phyloP scores from a whole-genome alignment of 2,888 invertebrate species.

The Drosophila colorata region DNA sequence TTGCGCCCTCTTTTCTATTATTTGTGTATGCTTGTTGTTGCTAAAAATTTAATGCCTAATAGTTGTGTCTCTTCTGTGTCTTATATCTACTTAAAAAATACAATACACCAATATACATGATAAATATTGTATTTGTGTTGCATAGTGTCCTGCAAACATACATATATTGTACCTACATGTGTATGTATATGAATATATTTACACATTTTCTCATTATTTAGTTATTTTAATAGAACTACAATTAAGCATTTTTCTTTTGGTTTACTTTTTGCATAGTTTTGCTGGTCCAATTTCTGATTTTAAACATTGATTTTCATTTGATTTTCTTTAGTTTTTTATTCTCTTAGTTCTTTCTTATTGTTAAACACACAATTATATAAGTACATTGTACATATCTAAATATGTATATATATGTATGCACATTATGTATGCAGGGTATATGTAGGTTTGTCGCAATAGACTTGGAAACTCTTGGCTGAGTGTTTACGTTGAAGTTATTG shows the following conservation, averaged over 20 bases:
- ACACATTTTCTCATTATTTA: conserved; percentile 20
- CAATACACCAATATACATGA: conserved; percentile 57
- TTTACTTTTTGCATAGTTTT: conserved; percentile 28
- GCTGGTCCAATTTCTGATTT: conserved; percentile 73
- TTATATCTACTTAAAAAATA: conserved; percentile 54
- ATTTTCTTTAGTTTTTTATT: conserved; percentile 43
- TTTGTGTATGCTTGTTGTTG: conserved; percentile 17
- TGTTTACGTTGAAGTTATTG: conserved; percentile 16
- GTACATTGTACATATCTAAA: conserved; percentile 25
- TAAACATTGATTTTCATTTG: conserved; percentile 58
- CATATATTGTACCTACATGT: conserved; percentile 11
- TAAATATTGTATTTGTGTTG: conserved; percentile 42
- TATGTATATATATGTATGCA: not conserved
- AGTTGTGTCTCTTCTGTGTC: conserved; percentile 31
- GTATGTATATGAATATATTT: conserved; percentile 20
- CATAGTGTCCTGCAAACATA: conserved; percentile 6
- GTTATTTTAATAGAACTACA: conserved; percentile 30
- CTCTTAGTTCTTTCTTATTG: conserved; percentile 28
- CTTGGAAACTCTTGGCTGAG: conserved; percentile 8
- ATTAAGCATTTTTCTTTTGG: conserved; percentile 25
- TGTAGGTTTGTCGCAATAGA: conserved; percentile 3
- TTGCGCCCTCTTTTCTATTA: conserved; percentile 1
- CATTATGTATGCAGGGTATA: conserved; percentile 2
- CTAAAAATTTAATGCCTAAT: conserved; percentile 36
- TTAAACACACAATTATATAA: conserved; percentile 31